These are phyloP conservation scores for Picus viridis DNA, from an alignment of 2,797 vertebrate genomes.

Conservation along the genomic window DNA sequence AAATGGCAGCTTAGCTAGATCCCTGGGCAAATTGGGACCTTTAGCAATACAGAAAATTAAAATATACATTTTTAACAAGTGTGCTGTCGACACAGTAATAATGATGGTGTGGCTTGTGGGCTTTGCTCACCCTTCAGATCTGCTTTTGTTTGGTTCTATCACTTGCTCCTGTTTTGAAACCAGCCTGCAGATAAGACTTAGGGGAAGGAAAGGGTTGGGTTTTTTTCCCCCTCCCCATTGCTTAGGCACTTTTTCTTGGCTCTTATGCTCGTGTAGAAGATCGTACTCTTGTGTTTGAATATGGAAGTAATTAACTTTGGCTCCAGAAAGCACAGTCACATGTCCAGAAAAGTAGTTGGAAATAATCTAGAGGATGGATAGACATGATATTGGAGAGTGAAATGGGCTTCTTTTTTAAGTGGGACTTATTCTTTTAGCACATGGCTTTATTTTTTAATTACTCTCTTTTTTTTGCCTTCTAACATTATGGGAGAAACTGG, in stretches of 20 bases:
- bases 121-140: slow-evolving; percentile 73
- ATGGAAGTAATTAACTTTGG: slow-evolving; percentile 70
- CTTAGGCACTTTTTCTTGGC: slow-evolving; percentile 48
- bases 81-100: slow-evolving; percentile 73
- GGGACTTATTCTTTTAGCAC: slow-evolving; percentile 49
- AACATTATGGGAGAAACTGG: background rate
- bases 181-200: slow-evolving; percentile 60
- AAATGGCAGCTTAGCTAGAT: slow-evolving; percentile 85
- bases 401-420: slow-evolving; percentile 49
- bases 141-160: slow-evolving; percentile 77
- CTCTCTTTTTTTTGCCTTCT: slow-evolving; percentile 38
- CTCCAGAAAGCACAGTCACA: slow-evolving; percentile 32
- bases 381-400: slow-evolving; percentile 23
- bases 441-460: slow-evolving; percentile 60
- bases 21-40: slow-evolving; percentile 80
- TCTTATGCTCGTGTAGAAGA: slow-evolving; percentile 21
- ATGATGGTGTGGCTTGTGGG: slow-evolving; percentile 68
- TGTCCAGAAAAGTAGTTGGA: slow-evolving; percentile 59
- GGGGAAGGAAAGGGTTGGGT: background rate
- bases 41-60: slow-evolving; percentile 85
- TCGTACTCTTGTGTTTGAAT: slow-evolving; percentile 39
- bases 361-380: slow-evolving; percentile 42
- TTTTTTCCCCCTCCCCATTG: slow-evolving; percentile 19
- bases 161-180: slow-evolving; percentile 75
- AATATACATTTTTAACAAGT: slow-evolving; percentile 88